Percentiles rank a stretch among this genome's conserved stretches.
phyloP scores from a whole-genome alignment of 1,140 invertebrate species.

The Ooceraea biroi region DNA sequence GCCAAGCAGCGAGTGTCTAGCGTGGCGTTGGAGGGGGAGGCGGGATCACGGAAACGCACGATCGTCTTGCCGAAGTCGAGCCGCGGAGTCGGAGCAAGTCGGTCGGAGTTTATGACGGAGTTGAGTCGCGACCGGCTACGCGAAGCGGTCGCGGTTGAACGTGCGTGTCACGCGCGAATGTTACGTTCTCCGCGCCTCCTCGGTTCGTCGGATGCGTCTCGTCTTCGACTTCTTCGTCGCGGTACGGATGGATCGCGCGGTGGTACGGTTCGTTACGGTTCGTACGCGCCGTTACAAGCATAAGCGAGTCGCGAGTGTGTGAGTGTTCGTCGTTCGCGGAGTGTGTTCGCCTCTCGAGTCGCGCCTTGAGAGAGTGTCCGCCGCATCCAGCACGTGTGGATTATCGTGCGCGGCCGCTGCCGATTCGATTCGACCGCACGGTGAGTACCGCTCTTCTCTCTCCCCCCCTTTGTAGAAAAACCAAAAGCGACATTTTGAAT shows the following conservation, averaged over 20 bases:
- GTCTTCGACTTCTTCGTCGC: slow-evolving; percentile 15
- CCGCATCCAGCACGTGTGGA: slow-evolving; percentile 67
- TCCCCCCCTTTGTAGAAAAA: neutral
- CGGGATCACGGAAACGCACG: neutral
- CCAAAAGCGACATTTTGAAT: slow-evolving; percentile 29
- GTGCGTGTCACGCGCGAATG: slow-evolving; percentile 9
- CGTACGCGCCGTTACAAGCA: neutral
- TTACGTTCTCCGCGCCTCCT: slow-evolving; percentile 52
- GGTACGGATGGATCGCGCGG: neutral
- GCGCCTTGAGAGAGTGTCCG: neutral
- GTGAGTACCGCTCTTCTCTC: slow-evolving; percentile 35
- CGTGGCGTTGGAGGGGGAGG: neutral
- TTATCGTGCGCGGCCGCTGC: slow-evolving; percentile 50
- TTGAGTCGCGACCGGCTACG: slow-evolving; percentile 59
- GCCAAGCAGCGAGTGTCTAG: too few relatives aligned
- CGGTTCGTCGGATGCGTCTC: neutral
- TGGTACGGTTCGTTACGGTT: neutral
- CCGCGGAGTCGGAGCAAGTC: slow-evolving; percentile 30
- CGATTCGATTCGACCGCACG: neutral
- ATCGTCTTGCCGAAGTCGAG: slow-evolving; percentile 51
- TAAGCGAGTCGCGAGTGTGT: slow-evolving; percentile 57
- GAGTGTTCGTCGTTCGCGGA: slow-evolving; percentile 13
- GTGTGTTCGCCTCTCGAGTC: too few relatives aligned
- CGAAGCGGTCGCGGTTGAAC: slow-evolving; percentile 41
- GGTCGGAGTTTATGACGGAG: slow-evolving; percentile 49